Evolutionary conservation across 2,797 vertebrate genomes (phyloP), one percentile per base, ranked within the genome.

Genomic region (Tamandua tetradactyla): DNA sequence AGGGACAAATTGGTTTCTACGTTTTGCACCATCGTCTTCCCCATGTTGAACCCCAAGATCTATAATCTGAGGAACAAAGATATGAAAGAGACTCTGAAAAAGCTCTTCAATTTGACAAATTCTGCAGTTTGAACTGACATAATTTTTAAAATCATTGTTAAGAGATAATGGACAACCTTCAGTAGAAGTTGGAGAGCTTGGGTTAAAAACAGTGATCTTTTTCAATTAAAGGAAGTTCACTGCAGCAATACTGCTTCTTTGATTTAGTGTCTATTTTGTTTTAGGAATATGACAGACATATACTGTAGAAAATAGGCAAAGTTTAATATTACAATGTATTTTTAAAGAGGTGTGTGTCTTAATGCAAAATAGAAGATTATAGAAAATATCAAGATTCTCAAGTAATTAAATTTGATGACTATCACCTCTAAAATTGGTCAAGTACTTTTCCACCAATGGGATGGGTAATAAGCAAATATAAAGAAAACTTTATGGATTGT

Each of bases 131-230:
- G 89, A 94, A 5, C 20, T 83, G 11, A 61, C 12, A 17, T 40
- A 0, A 18, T 32, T 69, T 76, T 11, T 44, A 7, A 68, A 44
- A n/a, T 17, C 35, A 64, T 18, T 32, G 64, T 49, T 71, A 61
- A 71, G 27, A 18, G 32, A 20, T 49, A 87, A 55, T 23, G 52
- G 8, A 49, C 37, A 40, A n/a, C 0, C n/a, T 55, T 91, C 32
- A 18, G 14, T 2, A 3, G 7, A 22, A 47, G 0, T 0, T 8
- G 64, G 5, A 3, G 4, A 87, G 11, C 0, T 79, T 14, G 5
- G 22, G 25, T 12, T 47, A 37, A 86, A 44, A 61, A 9, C 10
- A 3, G 2, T 69, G 32, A 75, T 1, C 8, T 64, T 42, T 61
- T 85, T 23, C 2, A 25, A 61, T 14, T 35, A 7, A 69, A 1